Conservation (phyloP, 2,888 invertebrate species). For the Lithophane socia region DNA sequence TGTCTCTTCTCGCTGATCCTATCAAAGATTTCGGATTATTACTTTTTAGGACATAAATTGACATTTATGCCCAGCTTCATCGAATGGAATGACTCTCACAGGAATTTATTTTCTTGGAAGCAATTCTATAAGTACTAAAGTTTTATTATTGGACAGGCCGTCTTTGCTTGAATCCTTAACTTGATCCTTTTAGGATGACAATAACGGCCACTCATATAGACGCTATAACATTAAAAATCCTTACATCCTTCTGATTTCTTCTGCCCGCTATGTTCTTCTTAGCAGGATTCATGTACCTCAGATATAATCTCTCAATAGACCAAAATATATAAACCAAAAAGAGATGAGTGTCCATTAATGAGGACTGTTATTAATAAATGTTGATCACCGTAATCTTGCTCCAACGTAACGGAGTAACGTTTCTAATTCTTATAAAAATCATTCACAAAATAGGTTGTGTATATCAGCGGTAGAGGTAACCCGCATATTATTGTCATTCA, state of each 20-base stretch:
- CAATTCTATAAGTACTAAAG: conserved; percentile 25
- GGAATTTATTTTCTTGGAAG: conserved; percentile 9
- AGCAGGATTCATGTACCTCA: not conserved
- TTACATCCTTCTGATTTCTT: conserved; percentile 6
- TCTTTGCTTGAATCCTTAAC: conserved; percentile 9
- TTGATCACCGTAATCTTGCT: not conserved
- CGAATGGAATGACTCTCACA: conserved; percentile 7
- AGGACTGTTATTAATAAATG: not conserved
- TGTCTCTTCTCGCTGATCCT: conserved; percentile 2
- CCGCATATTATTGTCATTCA: conserved; percentile 17
- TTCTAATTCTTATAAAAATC: not conserved
- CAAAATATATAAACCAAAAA: not conserved
- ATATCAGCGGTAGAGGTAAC: not conserved
- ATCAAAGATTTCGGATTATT: conserved; percentile 13
- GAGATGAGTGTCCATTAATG: not conserved
- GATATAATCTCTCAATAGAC: not conserved
- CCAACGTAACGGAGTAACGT: not conserved
- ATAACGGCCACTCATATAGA: not conserved
- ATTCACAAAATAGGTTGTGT: conserved; percentile 7
- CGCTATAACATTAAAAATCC: not conserved
- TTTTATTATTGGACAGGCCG: conserved; percentile 21
- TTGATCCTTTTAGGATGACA: conserved; percentile 8
- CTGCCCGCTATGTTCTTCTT: not conserved
- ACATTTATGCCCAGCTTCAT: conserved; percentile 28
- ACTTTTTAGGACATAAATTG: conserved; percentile 19